Evolutionary conservation across 2,888 invertebrate species (phyloP), one percentile per base, ranked within the genome.

Genomic region (Tenthredo livida): DNA sequence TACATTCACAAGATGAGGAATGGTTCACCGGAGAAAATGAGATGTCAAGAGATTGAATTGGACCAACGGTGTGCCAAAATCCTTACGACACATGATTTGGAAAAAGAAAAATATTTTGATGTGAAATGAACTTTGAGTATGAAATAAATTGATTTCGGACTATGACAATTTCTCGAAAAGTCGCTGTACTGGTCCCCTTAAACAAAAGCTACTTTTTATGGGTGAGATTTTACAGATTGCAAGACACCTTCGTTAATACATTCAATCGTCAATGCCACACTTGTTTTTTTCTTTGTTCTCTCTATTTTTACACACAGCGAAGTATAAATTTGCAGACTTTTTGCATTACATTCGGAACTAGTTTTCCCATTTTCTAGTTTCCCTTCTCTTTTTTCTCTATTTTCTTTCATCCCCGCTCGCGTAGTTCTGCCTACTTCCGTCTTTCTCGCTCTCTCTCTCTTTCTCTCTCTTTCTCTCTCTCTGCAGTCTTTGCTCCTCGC

Each of bases 401-500:
- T 67, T 29, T 67, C 67, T 33, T 61, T 67, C 67, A 29, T 33
- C 29, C 33, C 67, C 5, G 12, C 67, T 25, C 33, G 17, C 67
- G 21, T 67, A 67, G 33, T 33, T 61, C 43, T 21, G 40, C 29
- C 10, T 25, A 21, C 43, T 73, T 73, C 73, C 43, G 5, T 67
- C 67, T 33, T 17, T 65, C 65, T 65, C 65, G 25, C 12, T 1
- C 33, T 33, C 33, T 33, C 33, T 15, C 25, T 33, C 65, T 33
- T 33, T 72, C 21, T 72, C 37, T 37, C 37, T 33, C 4, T 43
- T 21, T 67, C 65, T 29, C 61, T 67, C 33, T 67, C 67, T 43
- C 21, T 43, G 72, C 43, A 43, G 72, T 80, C 80, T 61, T 61
- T 40, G 80, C 58, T 61, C n/a, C 61, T 80, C 58, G 15, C 50